A percentile compares a stretch with the other conserved stretches of the same genome.
Evolutionary conservation across 30 jellyfish, hydroid and myxozoan genomes (phyloP).

Genomic region (Aurelia aurita complex sp. Pacific): DNA sequence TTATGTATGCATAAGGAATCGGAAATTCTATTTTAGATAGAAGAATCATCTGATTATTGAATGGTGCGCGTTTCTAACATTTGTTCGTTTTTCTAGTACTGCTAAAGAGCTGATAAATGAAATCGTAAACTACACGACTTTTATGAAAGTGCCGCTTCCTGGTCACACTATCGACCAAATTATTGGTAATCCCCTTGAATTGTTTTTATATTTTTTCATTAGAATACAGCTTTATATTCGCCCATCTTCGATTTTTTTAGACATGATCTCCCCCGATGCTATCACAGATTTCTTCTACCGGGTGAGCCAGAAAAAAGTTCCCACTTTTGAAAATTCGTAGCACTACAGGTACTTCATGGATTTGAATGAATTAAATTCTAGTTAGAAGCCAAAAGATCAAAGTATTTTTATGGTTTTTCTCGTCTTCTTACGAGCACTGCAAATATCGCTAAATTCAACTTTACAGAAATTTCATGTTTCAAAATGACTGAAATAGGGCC

Average conservation of each 20-base stretch:
- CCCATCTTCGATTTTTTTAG: neutral
- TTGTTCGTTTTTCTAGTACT: conserved; percentile 44
- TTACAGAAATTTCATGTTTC: no score
- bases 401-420: no score
- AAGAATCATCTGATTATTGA: neutral
- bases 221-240: neutral
- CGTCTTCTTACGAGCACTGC: no score
- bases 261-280: neutral
- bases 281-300: no score
- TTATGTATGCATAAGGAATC: neutral
- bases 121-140: conserved; percentile 59
- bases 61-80: neutral
- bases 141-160: conserved; percentile 52
- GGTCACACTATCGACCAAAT: conserved; percentile 40
- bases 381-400: no score
- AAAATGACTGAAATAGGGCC: no score
- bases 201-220: neutral
- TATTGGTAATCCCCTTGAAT: conserved; percentile 23
- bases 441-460: no score
- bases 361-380: no score
- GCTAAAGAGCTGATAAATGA: conserved; percentile 73
- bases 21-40: neutral
- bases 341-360: no score
- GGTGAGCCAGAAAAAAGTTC: no score
- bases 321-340: no score